These are phyloP conservation scores for Columba livia DNA, from an alignment of 2,113 vertebrate species.

Conservation along the genomic window DNA sequence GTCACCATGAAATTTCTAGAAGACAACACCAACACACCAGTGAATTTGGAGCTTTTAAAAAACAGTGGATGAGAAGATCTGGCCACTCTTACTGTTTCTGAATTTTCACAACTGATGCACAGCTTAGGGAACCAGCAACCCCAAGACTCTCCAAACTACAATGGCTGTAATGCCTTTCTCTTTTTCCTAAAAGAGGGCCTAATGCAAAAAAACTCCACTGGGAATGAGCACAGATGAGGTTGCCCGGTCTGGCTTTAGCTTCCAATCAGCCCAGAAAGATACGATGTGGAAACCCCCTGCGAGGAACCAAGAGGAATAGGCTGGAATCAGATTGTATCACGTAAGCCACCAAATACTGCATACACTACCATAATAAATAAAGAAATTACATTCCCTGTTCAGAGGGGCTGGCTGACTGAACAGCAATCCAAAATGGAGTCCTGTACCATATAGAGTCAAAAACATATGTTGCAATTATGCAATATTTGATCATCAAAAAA, in stretches of 20 bases:
- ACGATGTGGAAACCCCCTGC: neutral
- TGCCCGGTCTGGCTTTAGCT: neutral
- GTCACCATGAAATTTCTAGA: neutral
- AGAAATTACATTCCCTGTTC: neutral
- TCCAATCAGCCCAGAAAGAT: neutral
- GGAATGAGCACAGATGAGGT: neutral
- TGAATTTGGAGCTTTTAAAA: neutral
- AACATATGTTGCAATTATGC: neutral
- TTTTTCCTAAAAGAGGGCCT: neutral
- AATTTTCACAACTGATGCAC: neutral
- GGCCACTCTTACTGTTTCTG: neutral
- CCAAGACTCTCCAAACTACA: neutral
- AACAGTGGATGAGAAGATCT: neutral
- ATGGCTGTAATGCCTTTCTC: accelerated
- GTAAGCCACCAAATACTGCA: neutral
- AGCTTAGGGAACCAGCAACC: neutral
- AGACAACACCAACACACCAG: neutral
- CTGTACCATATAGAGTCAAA: neutral
- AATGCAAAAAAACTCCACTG: neutral
- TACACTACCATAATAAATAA: neutral
- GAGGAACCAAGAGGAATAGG: neutral
- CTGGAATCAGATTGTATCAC: neutral
- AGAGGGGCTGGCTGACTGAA: neutral
- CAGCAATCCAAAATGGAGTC: neutral
- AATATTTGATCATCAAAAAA: neutral